Conservation (phyloP, 1,140 invertebrate genomes). For the Stratiolaelaps scimitus region DNA sequence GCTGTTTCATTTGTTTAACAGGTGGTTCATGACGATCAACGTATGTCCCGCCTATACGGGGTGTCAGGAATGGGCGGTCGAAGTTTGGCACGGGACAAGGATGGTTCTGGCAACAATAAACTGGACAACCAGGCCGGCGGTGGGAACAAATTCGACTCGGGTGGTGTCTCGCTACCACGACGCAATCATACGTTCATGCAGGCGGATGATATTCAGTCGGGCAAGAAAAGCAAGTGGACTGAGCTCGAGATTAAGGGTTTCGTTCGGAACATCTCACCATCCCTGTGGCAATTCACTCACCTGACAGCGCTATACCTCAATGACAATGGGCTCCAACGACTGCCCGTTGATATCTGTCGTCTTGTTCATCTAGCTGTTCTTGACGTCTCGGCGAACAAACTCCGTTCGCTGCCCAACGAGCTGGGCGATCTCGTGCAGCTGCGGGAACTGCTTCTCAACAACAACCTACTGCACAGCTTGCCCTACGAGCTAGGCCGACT, state of each 20-base stretch:
- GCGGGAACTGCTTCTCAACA: slow-evolving; percentile 80
- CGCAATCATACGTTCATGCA: slow-evolving; percentile 81
- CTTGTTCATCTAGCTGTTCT: slow-evolving; percentile 68
- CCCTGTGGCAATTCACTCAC: slow-evolving; percentile 75
- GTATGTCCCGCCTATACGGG: slow-evolving; percentile 21
- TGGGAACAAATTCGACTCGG: slow-evolving; percentile 38
- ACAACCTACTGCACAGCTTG: slow-evolving; percentile 80
- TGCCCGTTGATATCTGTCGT: slow-evolving; percentile 73
- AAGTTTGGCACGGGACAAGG: slow-evolving; percentile 1
- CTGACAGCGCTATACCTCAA: slow-evolving; percentile 85
- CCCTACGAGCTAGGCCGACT: slow-evolving; percentile 95
- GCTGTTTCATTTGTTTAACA: no score
- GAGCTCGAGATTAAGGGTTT: slow-evolving; percentile 69
- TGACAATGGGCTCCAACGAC: slow-evolving; percentile 73
- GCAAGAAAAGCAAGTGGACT: slow-evolving; percentile 77
- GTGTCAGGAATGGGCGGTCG: slow-evolving; percentile 1
- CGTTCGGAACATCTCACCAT: slow-evolving; percentile 77
- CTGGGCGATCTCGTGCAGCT: slow-evolving; percentile 85
- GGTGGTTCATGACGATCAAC: slow-evolving; percentile 26
- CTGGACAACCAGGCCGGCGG: slow-evolving; percentile 32
- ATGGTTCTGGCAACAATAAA: neutral
- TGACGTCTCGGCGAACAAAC: slow-evolving; percentile 85
- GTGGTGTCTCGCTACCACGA: slow-evolving; percentile 41
- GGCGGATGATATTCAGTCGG: slow-evolving; percentile 71
- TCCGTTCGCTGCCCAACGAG: slow-evolving; percentile 81